phyloP scores from a whole-genome alignment of 2,888 invertebrate genomes.

The Esperia sulphurella region DNA sequence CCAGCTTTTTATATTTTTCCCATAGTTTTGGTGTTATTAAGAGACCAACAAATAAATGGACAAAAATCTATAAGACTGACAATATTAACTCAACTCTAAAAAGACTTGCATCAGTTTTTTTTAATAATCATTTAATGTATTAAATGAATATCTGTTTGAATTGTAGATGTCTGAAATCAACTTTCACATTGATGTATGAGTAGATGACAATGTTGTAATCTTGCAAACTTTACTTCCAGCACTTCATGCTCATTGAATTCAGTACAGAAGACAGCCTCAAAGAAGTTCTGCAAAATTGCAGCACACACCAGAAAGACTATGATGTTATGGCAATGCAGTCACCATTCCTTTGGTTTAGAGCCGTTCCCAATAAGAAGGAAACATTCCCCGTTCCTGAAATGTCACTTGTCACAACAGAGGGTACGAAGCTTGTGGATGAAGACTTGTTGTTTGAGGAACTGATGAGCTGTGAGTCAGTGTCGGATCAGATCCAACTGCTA shows the following conservation, averaged over 20 bases:
- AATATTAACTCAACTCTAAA: too few species aligned
- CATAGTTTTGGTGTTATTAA: too few species aligned
- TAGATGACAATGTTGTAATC: too few species aligned
- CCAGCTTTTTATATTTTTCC: too few species aligned
- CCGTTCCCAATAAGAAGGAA: slow-evolving; percentile 46
- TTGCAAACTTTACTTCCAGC: slow-evolving; percentile 49
- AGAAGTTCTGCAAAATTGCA: slow-evolving; percentile 76
- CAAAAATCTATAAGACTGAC: too few species aligned
- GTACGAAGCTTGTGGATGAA: slow-evolving; percentile 58
- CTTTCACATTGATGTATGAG: too few species aligned
- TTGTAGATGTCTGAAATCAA: too few species aligned
- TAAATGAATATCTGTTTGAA: too few species aligned
- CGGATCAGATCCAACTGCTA: slow-evolving; percentile 83
- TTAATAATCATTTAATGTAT: too few species aligned
- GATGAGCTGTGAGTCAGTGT: slow-evolving; percentile 68
- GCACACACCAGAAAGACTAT: slow-evolving; percentile 76
- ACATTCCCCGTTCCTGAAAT: slow-evolving; percentile 20
- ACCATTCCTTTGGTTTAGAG: slow-evolving; percentile 86
- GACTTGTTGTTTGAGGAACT: slow-evolving; percentile 67
- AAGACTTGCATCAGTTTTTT: too few species aligned
- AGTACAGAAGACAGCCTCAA: slow-evolving; percentile 70
- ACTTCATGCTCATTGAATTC: slow-evolving; percentile 89
- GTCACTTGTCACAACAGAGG: slow-evolving; percentile 56
- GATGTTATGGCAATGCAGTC: slow-evolving; percentile 83
- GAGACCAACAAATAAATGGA: too few species aligned